Conservation (phyloP, 92 coral and sea anemone species). For the Paragorgia papillata region DNA sequence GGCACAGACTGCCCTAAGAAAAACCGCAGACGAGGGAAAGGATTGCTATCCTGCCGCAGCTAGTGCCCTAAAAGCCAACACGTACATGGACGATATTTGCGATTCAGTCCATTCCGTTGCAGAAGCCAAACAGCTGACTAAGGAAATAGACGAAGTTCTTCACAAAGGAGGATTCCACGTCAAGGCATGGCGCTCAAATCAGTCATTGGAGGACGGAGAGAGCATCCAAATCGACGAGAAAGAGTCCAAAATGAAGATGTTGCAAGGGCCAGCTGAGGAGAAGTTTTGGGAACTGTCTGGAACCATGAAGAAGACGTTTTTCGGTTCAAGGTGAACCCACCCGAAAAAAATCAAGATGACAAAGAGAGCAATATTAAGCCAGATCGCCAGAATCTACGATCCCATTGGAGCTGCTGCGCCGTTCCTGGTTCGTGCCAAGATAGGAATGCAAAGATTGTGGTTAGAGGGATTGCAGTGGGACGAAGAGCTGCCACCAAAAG, state of each 20-base stretch:
- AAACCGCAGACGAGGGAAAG: not conserved
- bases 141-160: constrained; percentile 38
- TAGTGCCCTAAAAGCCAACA: constrained; percentile 11
- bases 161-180: constrained; percentile 47
- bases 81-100: constrained; percentile 43
- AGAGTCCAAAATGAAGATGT: too few relatives aligned
- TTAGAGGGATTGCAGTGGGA: constrained; percentile 48
- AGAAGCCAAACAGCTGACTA: constrained; percentile 9
- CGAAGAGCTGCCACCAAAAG: constrained; percentile 3
- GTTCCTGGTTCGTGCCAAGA: constrained; percentile 48
- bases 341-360: constrained; percentile 1
- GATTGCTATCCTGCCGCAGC: constrained; percentile 10
- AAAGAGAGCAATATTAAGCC: constrained; percentile 43
- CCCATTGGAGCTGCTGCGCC: constrained; percentile 47
- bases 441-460: constrained; percentile 47
- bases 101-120: constrained; percentile 24
- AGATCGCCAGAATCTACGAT: constrained; percentile 39
- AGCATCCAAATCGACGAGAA: not conserved
- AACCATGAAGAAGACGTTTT: too few relatives aligned
- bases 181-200: constrained; percentile 48
- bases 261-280: too few relatives aligned
- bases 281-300: too few relatives aligned
- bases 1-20: not conserved
- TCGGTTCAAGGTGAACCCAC: too few relatives aligned
- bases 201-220: not conserved